Evolutionary conservation across 2,797 vertebrate genomes (phyloP).

Genomic region (Corythornis leucogaster): DNA sequence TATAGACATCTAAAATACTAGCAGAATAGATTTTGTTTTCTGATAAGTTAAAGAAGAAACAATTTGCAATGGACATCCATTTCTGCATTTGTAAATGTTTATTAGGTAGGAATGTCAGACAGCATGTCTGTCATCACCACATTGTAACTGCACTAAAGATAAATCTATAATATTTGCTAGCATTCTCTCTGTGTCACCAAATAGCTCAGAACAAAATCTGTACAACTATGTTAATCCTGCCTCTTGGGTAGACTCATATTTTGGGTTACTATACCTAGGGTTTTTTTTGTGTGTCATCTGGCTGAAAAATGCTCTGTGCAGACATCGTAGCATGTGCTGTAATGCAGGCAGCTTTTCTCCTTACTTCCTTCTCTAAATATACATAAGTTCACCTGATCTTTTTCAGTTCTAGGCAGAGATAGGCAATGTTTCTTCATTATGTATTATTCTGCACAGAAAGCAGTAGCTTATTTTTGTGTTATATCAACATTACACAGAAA

Average conservation of each 20-base stretch:
- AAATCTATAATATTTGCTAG: neutral
- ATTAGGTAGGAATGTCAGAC: neutral
- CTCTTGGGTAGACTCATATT: neutral
- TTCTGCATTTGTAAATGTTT: neutral
- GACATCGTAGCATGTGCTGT: neutral
- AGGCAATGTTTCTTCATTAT: neutral
- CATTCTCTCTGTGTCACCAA: neutral
- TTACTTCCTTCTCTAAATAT: neutral
- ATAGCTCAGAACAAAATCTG: neutral
- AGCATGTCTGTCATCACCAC: neutral
- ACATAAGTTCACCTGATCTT: neutral
- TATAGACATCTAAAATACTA: neutral
- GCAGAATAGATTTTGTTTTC: neutral
- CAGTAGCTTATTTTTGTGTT: neutral
- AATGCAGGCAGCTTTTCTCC: neutral
- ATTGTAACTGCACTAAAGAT: neutral
- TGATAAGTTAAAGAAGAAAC: neutral
- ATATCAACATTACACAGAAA: neutral
- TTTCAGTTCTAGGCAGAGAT: neutral
- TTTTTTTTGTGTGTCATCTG: neutral
- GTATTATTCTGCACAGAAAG: neutral
- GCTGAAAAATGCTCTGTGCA: neutral
- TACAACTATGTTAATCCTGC: neutral
- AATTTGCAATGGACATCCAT: neutral
- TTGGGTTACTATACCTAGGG: neutral